Conservation (phyloP, 1,140 invertebrate genomes). For the Zaprionus kolodkinae region DNA sequence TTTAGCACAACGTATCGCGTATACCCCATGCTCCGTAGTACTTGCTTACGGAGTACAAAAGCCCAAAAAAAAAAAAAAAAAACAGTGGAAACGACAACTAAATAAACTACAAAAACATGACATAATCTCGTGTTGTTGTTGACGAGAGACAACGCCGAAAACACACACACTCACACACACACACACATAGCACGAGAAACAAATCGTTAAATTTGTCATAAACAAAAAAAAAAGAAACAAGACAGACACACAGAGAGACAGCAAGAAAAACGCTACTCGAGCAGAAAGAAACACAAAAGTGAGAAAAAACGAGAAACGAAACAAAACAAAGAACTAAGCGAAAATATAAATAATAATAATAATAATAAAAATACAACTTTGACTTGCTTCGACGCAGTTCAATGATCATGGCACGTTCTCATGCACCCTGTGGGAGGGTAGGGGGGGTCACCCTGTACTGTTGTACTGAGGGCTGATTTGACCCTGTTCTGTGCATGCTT, state of each 20-base stretch:
- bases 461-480: constrained; percentile 18
- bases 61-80: not conserved
- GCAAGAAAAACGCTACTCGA: constrained; percentile 19
- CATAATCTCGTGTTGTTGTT: constrained; percentile 49
- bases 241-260: constrained; percentile 12
- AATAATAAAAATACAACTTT: constrained; percentile 17
- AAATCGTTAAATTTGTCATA: constrained; percentile 45
- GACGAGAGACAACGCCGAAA: constrained; percentile 38
- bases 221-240: constrained; percentile 28
- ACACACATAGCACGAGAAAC: constrained; percentile 31
- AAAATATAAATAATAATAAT: not conserved
- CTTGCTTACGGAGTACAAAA: constrained; percentile 4
- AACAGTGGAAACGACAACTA: constrained; percentile 29
- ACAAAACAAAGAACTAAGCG: not conserved
- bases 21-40: not conserved
- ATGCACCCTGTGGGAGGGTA: constrained; percentile 12
- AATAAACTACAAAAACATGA: constrained; percentile 49
- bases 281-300: constrained; percentile 12
- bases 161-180: constrained; percentile 5
- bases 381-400: constrained; percentile 44
- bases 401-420: constrained; percentile 68
- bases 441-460: not conserved
- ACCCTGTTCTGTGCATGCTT: constrained; percentile 32
- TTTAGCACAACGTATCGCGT: not conserved
- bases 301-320: not conserved